Percentiles rank a stretch among this genome's conserved stretches.
phyloP scores from a whole-genome alignment of 1,140 invertebrate species.

The Orchesella cincta region DNA sequence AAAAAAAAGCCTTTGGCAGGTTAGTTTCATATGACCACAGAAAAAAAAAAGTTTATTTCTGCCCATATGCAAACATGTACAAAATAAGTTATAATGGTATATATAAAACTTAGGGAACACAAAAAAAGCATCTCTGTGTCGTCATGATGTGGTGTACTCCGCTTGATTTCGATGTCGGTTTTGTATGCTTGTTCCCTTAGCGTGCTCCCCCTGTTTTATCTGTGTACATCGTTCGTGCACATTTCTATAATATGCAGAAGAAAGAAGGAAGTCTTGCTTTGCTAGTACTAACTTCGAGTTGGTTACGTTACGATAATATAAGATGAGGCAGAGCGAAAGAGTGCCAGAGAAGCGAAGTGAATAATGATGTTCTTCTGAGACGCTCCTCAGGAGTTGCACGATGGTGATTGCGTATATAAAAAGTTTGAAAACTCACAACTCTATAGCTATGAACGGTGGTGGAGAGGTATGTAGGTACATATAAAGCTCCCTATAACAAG shows the following conservation, averaged over 20 bases:
- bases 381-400: no score
- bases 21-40: background rate
- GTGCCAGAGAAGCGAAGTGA: no score
- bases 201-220: conserved; percentile 28
- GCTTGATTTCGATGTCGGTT: conserved; percentile 28
- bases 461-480: no score
- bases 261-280: conserved; percentile 25
- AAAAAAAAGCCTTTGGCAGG: conserved; percentile 14
- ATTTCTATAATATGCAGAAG: background rate
- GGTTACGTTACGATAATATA: no score
- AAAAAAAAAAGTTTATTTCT: background rate
- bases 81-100: no score
- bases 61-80: background rate
- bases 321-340: no score
- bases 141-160: conserved; percentile 26
- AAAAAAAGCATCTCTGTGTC: conserved; percentile 15
- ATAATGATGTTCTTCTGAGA: no score
- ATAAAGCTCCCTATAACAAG: no score
- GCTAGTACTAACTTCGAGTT: no score
- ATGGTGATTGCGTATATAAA: no score
- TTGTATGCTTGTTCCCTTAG: conserved; percentile 10
- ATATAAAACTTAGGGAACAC: background rate
- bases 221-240: background rate
- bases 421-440: no score
- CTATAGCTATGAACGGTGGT: no score